Percentiles rank a stretch among this genome's conserved stretches.
These are phyloP conservation scores for Oncorhynchus tshawytscha DNA, from an alignment of 2,113 vertebrate genomes.

Conservation along the genomic window DNA sequence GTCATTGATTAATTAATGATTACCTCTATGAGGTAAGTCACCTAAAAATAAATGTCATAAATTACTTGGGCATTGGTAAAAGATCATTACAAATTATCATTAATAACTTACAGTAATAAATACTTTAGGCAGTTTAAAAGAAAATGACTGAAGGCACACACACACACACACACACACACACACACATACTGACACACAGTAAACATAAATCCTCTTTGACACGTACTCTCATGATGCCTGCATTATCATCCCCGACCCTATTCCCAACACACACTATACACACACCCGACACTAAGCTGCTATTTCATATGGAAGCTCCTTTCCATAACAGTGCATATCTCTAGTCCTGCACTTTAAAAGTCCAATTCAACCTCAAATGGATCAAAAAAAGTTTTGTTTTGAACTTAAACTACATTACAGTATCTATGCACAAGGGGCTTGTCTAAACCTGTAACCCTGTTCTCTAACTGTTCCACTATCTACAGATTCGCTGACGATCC, in stretches of 20 bases:
- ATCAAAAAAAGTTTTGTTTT: no score
- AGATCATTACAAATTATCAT: not conserved
- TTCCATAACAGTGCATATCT: not conserved
- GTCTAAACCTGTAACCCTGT: not conserved
- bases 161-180: not conserved
- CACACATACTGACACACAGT: not conserved
- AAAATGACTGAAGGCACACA: not conserved
- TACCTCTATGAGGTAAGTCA: no score
- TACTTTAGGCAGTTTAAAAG: not conserved
- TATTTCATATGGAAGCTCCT: slow-evolving; percentile 12
- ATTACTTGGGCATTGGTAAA: slow-evolving; percentile 26
- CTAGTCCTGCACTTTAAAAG: not conserved
- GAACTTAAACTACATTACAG: slow-evolving; percentile 7
- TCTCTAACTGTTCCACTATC: slow-evolving; percentile 4
- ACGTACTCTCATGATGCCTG: not conserved
- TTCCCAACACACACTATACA: slow-evolving; percentile 17
- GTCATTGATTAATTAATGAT: slow-evolving; percentile 1
- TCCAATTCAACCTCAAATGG: not conserved
- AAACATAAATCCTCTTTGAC: not conserved
- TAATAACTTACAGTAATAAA: not conserved
- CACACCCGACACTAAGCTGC: not conserved
- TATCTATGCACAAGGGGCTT: slow-evolving; percentile 18
- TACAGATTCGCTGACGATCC: slow-evolving; percentile 15
- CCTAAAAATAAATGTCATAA: slow-evolving; percentile 13
- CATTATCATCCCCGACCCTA: not conserved